Percentiles rank a stretch among this genome's conserved stretches.
Evolutionary conservation across 1,140 invertebrate genomes (phyloP).

Genomic region (Drosophila guanche): DNA sequence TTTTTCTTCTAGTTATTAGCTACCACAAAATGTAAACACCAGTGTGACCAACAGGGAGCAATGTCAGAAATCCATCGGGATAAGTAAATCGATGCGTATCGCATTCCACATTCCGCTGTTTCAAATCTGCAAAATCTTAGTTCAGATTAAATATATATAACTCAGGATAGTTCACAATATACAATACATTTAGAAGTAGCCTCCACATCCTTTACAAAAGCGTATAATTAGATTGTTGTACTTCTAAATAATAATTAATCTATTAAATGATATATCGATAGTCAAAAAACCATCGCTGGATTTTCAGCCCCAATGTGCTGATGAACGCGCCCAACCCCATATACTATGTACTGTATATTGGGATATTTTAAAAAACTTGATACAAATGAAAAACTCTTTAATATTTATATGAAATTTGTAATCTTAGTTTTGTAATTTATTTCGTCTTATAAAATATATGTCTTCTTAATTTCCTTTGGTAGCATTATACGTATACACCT

Average conservation of each 20-base stretch:
- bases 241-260: too few relatives aligned
- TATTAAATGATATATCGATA: too few relatives aligned
- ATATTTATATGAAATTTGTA: conserved; percentile 45
- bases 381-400: background rate
- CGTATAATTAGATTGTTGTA: too few relatives aligned
- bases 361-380: too few relatives aligned
- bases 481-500: conserved; percentile 76
- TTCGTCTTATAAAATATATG: conserved; percentile 75
- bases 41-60: conserved; percentile 28
- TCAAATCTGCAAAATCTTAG: background rate
- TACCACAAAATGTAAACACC: conserved; percentile 29
- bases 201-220: too few relatives aligned
- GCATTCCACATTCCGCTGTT: conserved; percentile 1
- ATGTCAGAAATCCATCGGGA: background rate
- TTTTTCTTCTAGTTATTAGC: conserved; percentile 20
- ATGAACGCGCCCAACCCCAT: too few relatives aligned
- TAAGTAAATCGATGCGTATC: background rate
- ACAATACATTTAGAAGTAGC: too few relatives aligned
- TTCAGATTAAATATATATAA: too few relatives aligned
- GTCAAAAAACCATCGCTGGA: too few relatives aligned
- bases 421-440: conserved; percentile 68
- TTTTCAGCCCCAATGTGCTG: too few relatives aligned
- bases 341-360: too few relatives aligned
- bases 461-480: conserved; percentile 70
- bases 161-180: too few relatives aligned